Evolutionary conservation across 2,797 vertebrate genomes (phyloP).

Genomic region (Chaetophractus vellerosus): DNA sequence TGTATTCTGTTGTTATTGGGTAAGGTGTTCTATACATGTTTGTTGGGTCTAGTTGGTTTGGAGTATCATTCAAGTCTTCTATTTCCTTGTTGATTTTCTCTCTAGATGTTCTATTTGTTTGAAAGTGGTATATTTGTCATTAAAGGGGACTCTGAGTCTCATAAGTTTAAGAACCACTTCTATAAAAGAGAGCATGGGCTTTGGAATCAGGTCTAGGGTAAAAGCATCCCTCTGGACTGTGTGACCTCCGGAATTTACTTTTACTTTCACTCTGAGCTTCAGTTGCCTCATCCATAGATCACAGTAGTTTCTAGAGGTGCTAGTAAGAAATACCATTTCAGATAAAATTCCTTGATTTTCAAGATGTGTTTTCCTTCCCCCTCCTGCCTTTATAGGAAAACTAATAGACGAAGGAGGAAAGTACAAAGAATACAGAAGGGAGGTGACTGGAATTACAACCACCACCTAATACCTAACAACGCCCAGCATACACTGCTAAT

Average conservation of each 20-base stretch:
- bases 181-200: neutral
- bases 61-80: no score
- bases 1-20: no score
- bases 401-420: neutral
- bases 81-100: no score
- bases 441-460: neutral
- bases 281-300: neutral
- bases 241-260: neutral
- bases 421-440: neutral
- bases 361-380: neutral
- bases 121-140: neutral
- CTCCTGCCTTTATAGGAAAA: neutral
- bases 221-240: neutral
- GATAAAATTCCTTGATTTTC: neutral
- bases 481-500: neutral
- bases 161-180: neutral
- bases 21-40: no score
- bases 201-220: neutral
- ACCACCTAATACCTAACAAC: neutral
- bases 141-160: neutral
- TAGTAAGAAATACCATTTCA: neutral
- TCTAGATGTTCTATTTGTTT: no score
- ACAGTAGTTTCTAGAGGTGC: neutral
- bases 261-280: neutral
- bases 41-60: no score